Conservation (phyloP, 35 echinoderm and acorn worm genomes). For the Ophioderma brevispina region DNA sequence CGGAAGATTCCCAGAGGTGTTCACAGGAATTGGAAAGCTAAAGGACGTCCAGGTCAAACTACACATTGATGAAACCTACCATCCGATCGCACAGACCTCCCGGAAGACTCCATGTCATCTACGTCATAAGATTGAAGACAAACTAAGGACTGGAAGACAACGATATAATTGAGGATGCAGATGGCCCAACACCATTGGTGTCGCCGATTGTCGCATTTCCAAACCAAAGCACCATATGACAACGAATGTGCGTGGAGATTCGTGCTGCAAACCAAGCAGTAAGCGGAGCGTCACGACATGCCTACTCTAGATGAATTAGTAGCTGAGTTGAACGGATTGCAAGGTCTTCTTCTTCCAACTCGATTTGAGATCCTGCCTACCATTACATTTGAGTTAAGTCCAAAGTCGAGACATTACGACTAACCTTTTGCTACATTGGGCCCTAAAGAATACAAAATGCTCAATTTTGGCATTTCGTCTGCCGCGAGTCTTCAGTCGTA, state of each 20-base stretch:
- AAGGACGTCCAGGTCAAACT: conserved; percentile 29
- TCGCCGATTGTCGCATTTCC: conserved; percentile 51
- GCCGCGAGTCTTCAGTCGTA: conserved; percentile 58
- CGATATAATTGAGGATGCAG: too few species aligned
- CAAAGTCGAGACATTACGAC: conserved; percentile 61
- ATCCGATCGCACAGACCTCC: conserved; percentile 26
- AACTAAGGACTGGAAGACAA: conserved; percentile 50
- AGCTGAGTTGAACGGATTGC: conserved; percentile 54
- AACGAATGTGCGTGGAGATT: conserved; percentile 71
- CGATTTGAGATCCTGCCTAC: conserved; percentile 59
- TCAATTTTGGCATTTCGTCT: conserved; percentile 62
- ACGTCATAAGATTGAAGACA: too few species aligned
- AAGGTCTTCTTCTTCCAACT: conserved; percentile 64
- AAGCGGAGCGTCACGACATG: conserved; percentile 31
- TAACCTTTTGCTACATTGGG: conserved; percentile 60
- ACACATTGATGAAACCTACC: conserved; percentile 45
- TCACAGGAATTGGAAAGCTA: conserved; percentile 28
- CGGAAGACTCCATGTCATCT: conserved; percentile 57
- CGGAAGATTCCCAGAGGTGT: conserved; percentile 8
- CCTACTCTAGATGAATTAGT: conserved; percentile 72
- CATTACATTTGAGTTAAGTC: conserved; percentile 62
- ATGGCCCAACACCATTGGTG: conserved; percentile 58
- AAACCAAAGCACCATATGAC: conserved; percentile 37
- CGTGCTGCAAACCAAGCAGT: conserved; percentile 64
- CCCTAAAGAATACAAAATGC: conserved; percentile 59